These are phyloP conservation scores for Adela reaumurella DNA, from an alignment of 2,888 invertebrate species.

Conservation along the genomic window DNA sequence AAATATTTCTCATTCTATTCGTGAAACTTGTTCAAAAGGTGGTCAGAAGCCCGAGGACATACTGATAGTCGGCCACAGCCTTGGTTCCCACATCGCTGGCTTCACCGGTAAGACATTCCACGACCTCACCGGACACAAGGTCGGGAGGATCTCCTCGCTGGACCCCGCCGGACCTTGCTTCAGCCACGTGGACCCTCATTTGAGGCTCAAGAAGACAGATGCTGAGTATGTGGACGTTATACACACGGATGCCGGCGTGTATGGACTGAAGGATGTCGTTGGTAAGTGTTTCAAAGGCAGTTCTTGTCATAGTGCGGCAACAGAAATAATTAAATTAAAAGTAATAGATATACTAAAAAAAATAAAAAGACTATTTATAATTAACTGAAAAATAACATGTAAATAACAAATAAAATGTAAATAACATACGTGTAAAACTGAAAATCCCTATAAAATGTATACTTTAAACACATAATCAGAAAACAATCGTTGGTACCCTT, in stretches of 20 bases:
- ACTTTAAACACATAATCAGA: no score
- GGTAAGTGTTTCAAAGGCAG: conserved; percentile 27
- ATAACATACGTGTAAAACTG: no score
- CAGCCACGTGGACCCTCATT: conserved; percentile 20
- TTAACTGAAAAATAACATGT: no score
- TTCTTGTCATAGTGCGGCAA: no score
- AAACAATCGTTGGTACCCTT: no score
- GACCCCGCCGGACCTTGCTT: conserved; percentile 49
- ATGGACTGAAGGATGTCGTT: conserved; percentile 24
- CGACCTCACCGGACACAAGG: conserved; percentile 3
- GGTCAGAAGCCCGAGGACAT: neutral
- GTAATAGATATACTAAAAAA: no score
- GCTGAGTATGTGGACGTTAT: conserved; percentile 35
- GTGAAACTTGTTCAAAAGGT: neutral
- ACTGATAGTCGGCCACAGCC: conserved; percentile 6
- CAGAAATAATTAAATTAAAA: no score
- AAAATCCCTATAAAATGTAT: no score
- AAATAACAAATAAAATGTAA: no score
- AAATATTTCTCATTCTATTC: no score
- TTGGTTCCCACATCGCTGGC: conserved; percentile 7
- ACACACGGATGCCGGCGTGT: conserved; percentile 35
- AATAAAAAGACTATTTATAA: no score
- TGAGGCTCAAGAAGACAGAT: conserved; percentile 24
- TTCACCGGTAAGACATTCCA: conserved; percentile 4
- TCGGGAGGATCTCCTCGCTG: conserved; percentile 33